These are phyloP conservation scores for Podarcis cretensis DNA, from an alignment of 2,113 vertebrate genomes.

Conservation along the genomic window DNA sequence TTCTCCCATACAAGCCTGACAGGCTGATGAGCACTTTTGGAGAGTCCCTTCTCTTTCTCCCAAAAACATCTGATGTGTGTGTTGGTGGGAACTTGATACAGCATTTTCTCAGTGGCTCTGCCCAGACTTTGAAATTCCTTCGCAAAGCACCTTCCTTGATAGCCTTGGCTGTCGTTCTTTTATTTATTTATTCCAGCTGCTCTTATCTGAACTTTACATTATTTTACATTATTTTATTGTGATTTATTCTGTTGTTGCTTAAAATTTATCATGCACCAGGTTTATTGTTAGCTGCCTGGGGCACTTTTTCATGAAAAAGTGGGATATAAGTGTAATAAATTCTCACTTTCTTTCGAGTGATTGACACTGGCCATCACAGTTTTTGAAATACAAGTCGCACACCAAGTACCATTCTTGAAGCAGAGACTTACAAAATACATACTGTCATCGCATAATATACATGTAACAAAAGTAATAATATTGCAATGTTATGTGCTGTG, in stretches of 20 bases:
- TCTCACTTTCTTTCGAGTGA: background rate
- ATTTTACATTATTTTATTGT: background rate
- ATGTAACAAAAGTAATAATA: conserved; percentile 25
- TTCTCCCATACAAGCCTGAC: background rate
- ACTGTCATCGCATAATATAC: background rate
- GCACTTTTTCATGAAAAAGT: background rate
- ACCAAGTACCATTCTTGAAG: background rate
- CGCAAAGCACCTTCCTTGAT: background rate
- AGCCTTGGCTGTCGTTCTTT: background rate
- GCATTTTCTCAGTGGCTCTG: background rate
- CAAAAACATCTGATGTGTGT: background rate
- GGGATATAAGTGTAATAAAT: background rate
- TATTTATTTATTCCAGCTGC: background rate
- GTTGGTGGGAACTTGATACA: background rate
- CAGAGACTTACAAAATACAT: conserved; percentile 17
- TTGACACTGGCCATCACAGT: background rate
- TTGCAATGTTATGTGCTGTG: conserved; percentile 46
- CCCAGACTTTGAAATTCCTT: background rate
- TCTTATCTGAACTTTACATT: background rate
- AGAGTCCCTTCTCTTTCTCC: background rate
- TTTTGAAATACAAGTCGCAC: conserved; percentile 8
- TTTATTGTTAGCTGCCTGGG: background rate
- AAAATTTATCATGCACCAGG: background rate
- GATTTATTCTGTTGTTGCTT: background rate
- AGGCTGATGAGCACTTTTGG: background rate